Evolutionary conservation across 2,113 vertebrate genomes (phyloP).

Genomic region (Aegotheles bennettii): DNA sequence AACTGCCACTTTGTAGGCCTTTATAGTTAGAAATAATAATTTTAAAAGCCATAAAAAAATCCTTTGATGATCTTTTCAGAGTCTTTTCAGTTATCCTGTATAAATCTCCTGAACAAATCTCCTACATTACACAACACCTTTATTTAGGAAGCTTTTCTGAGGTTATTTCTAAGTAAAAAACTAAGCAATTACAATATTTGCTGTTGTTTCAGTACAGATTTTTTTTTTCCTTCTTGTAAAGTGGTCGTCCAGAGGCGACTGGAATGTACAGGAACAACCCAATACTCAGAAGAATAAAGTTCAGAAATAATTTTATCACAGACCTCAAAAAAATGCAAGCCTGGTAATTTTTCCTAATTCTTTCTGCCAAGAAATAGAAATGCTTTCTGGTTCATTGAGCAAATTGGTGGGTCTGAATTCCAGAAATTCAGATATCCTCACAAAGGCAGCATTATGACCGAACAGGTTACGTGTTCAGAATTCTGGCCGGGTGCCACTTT

Average conservation of each 20-base stretch:
- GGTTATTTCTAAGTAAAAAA: constrained; percentile 28
- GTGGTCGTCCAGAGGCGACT: background rate
- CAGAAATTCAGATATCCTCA: background rate
- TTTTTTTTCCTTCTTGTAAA: background rate
- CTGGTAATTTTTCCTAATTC: constrained; percentile 36
- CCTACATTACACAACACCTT: background rate
- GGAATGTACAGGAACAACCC: constrained; percentile 1
- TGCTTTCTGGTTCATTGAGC: constrained; percentile 38
- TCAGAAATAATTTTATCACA: constrained; percentile 25
- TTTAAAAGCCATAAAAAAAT: background rate
- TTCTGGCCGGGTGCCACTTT: constrained; percentile 42
- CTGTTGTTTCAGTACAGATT: background rate
- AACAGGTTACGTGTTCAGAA: background rate
- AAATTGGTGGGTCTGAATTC: constrained; percentile 24
- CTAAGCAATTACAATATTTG: constrained; percentile 13
- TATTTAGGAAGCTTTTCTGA: background rate
- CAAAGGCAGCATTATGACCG: constrained; percentile 23
- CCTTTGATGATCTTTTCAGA: background rate
- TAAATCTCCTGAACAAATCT: background rate
- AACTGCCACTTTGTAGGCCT: background rate
- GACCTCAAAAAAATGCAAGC: background rate
- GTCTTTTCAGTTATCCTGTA: background rate
- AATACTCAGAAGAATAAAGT: background rate
- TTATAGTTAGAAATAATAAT: background rate
- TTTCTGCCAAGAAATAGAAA: constrained; percentile 11